Conservation (phyloP, 1,140 invertebrate genomes). For the Leptinotarsa undecemlineata region DNA sequence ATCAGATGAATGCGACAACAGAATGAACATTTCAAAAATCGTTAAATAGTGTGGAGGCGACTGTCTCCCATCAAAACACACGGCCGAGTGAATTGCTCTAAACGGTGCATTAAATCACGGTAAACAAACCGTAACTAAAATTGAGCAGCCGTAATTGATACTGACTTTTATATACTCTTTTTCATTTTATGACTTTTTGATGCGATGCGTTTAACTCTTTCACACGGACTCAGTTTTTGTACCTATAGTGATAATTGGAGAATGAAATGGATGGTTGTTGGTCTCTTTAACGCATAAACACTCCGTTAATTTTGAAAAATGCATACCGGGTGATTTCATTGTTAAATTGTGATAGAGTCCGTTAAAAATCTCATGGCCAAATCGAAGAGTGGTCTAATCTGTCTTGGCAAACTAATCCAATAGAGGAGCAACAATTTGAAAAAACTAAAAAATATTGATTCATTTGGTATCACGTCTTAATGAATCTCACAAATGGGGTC, state of each 20-base stretch:
- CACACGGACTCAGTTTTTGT: not conserved
- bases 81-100: not conserved
- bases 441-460: too few relatives aligned
- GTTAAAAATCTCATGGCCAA: too few relatives aligned
- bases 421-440: too few relatives aligned
- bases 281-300: too few relatives aligned
- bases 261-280: not conserved
- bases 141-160: slow-evolving; percentile 12
- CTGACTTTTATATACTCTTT: not conserved
- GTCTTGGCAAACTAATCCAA: too few relatives aligned
- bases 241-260: not conserved
- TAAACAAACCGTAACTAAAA: slow-evolving; percentile 11
- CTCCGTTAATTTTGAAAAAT: too few relatives aligned
- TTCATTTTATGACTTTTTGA: slow-evolving; percentile 3
- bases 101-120: slow-evolving; percentile 15
- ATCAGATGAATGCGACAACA: too few relatives aligned
- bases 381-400: too few relatives aligned
- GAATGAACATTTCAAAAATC: not conserved
- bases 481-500: too few relatives aligned
- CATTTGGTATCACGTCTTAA: too few relatives aligned
- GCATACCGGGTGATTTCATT: too few relatives aligned
- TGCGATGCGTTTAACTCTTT: not conserved
- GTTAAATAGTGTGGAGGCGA: not conserved
- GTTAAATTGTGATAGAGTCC: too few relatives aligned
- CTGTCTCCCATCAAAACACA: not conserved